Percentiles rank a stretch among this genome's conserved stretches.
Conservation (phyloP, 2,888 invertebrate genomes). For the Tricholauxania praeusta region DNA sequence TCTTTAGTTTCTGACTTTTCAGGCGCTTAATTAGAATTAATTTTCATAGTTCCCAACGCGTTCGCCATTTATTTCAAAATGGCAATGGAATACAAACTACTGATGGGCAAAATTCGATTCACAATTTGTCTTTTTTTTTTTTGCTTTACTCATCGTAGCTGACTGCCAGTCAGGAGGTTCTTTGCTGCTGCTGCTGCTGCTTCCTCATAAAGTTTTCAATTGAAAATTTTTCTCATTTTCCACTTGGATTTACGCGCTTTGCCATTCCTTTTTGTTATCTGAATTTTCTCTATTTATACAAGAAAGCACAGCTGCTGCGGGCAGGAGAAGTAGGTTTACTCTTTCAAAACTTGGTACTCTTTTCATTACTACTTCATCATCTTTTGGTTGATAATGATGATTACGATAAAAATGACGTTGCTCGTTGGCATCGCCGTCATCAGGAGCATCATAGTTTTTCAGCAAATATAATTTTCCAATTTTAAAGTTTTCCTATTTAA, state of each 20-base stretch:
- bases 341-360: neutral
- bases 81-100: neutral
- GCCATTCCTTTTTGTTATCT: neutral
- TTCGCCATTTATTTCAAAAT: neutral
- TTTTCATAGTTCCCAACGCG: constrained; percentile 6
- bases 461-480: constrained; percentile 52
- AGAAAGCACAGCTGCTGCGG: no score
- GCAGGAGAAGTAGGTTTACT: neutral
- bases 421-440: neutral
- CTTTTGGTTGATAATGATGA: neutral
- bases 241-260: constrained; percentile 23
- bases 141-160: neutral
- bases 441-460: no score
- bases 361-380: neutral
- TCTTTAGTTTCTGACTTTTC: neutral
- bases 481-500: constrained; percentile 52
- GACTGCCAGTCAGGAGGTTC: neutral
- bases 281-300: neutral
- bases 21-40: constrained; percentile 18
- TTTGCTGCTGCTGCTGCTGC: neutral
- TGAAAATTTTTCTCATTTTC: constrained; percentile 36
- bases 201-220: constrained; percentile 22
- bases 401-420: neutral
- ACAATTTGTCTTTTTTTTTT: constrained; percentile 2
- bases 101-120: constrained; percentile 1